Percentiles rank a stretch among this genome's conserved stretches.
phyloP scores from a whole-genome alignment of 2,113 vertebrate genomes.

The Mirza zaza region DNA sequence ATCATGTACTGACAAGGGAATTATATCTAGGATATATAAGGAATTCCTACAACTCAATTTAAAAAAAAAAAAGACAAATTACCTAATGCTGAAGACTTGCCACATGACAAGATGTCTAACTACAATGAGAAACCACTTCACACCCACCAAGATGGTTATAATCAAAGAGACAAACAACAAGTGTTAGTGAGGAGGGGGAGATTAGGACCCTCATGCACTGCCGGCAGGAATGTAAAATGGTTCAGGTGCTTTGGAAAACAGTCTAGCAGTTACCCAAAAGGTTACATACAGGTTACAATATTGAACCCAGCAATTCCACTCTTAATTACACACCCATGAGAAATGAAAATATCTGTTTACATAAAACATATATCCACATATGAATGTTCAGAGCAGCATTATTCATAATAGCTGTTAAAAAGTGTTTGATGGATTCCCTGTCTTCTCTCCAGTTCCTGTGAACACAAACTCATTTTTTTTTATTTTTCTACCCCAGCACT shows the following conservation, averaged over 20 bases:
- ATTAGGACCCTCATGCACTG: background rate
- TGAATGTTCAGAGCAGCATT: no score
- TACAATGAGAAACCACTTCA: background rate
- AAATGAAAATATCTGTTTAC: background rate
- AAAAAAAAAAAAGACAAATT: background rate
- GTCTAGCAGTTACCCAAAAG: no score
- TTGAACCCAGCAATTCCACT: background rate
- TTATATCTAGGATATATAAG: background rate
- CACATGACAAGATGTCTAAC: background rate
- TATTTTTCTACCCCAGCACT: background rate
- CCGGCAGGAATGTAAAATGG: background rate
- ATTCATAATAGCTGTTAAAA: no score
- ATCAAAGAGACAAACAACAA: background rate
- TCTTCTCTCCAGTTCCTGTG: background rate
- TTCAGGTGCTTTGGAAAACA: background rate
- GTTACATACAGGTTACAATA: background rate
- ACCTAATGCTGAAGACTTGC: background rate
- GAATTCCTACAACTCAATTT: background rate
- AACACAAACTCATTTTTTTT: background rate
- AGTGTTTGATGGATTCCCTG: no score
- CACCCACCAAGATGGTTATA: background rate
- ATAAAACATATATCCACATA: background rate
- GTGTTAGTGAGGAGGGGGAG: fast-evolving
- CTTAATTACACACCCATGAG: background rate
- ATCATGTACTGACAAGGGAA: background rate